Base-by-base conservation (phyloP, 1,140 invertebrate genomes). In the Spodoptera frugiperda region DNA sequence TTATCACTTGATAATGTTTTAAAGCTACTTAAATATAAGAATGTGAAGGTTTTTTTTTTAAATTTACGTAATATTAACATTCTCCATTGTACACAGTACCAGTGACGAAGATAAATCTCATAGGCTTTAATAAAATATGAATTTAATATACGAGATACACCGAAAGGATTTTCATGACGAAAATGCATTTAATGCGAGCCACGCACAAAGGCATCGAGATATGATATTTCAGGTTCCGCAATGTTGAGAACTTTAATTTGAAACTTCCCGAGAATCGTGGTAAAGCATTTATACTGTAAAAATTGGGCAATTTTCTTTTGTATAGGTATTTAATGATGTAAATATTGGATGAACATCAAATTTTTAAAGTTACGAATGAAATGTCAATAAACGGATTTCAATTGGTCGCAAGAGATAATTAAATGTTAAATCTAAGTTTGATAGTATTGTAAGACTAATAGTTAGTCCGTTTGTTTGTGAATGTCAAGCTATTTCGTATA, bases 191-290 rank as follows among this genome's bases (percentile, higher is more conserved):
- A 61, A 63, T 44, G 59, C 33, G 33, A 4, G 33, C 6, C 63
- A 25, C 11, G 54, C n/a, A 67, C 21, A 49, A 15, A 44, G 59
- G 46, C 44, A 49, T 12, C 63, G 17, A 67, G 63, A 25, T 49
- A 67, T 67, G 63, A 48, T 21, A 67, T 67, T 48, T 67, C 63
- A 48, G 44, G 19, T 48, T 65, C 14, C 12, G 25, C 19, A 67
- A 30, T 46, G 46, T 48, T 67, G 44, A 65, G 59, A 49, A 49
- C 46, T 67, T 67, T 67, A 67, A 67, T 67, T 67, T 67, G 12
- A 67, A 67, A 21, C 10, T 21, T 25, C 11, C 19, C 25, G 44
- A 49, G 14, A 67, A 67, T 67, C 19, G 44, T 25, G 25, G 21
- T 67, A 67, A 67, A 33, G 59, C 59, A 46, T 63, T 63, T 15